Percentiles rank a stretch among this genome's conserved stretches.
phyloP scores from a whole-genome alignment of 2,888 invertebrate species.

The Augiades crinisus region DNA sequence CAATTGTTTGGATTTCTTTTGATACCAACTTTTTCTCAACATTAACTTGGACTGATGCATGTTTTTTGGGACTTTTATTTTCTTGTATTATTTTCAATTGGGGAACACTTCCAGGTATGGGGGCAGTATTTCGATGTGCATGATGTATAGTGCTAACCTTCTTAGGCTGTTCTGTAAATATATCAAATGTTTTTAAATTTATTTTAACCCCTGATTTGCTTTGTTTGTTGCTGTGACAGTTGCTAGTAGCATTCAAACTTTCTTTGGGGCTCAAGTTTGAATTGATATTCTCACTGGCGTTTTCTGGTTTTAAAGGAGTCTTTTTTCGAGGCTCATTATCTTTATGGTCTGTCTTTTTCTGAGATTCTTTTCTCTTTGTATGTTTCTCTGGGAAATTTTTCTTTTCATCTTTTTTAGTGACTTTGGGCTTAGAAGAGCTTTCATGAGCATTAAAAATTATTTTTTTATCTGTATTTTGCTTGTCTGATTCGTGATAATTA shows the following conservation, averaged over 20 bases:
- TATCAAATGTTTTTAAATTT: conserved; percentile 64
- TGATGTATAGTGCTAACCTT: conserved; percentile 50
- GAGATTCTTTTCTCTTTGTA: conserved; percentile 63
- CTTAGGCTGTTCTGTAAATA: conserved; percentile 61
- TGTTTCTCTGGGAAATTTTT: conserved; percentile 59
- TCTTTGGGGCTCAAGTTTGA: conserved; percentile 55
- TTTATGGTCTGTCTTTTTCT: conserved; percentile 45
- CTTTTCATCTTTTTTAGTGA: conserved; percentile 43
- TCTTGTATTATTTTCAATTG: conserved; percentile 42
- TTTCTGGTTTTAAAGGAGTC: too few relatives aligned
- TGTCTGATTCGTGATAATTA: conserved; percentile 38
- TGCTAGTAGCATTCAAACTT: conserved; percentile 38
- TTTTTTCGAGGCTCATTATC: conserved; percentile 45
- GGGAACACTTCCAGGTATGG: conserved; percentile 35
- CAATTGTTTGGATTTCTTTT: conserved; percentile 54
- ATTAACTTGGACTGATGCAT: conserved; percentile 48
- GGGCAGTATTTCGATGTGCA: conserved; percentile 59
- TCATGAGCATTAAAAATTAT: conserved; percentile 42
- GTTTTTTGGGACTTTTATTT: conserved; percentile 41
- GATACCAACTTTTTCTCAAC: conserved; percentile 42
- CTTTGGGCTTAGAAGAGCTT: conserved; percentile 39
- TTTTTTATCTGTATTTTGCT: conserved; percentile 45
- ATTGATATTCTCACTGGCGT: conserved; percentile 49
- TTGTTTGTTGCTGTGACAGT: conserved; percentile 34
- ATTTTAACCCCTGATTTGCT: conserved; percentile 52